phyloP scores from a whole-genome alignment of 2,888 invertebrate genomes.

The Epinotia nisella region DNA sequence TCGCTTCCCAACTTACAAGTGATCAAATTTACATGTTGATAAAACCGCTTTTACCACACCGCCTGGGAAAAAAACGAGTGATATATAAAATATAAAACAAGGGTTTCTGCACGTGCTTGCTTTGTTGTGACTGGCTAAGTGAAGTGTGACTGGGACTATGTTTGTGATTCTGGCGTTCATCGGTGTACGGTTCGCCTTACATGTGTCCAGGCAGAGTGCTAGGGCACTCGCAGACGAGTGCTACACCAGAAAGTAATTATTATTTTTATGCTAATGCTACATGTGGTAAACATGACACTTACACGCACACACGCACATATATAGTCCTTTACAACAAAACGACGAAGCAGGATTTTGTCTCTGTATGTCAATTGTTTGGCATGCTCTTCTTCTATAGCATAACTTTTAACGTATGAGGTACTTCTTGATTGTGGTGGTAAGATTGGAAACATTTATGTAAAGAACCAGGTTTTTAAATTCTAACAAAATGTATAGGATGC shows the following conservation, averaged over 20 bases:
- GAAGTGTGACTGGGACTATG: constrained; percentile 65
- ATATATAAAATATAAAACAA: not conserved
- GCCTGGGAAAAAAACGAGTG: not conserved
- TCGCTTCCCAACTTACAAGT: constrained; percentile 19
- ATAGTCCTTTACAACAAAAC: not conserved
- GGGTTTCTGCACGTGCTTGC: constrained; percentile 33
- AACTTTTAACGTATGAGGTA: no score
- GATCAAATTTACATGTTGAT: not conserved
- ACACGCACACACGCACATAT: constrained; percentile 7
- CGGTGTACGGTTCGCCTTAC: constrained; percentile 76
- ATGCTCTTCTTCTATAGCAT: no score
- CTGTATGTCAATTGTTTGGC: no score
- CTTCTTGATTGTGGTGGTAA: not conserved
- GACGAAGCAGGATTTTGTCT: not conserved
- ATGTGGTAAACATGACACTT: constrained; percentile 53
- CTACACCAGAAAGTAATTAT: constrained; percentile 79
- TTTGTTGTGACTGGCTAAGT: constrained; percentile 47
- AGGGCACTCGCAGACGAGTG: constrained; percentile 79
- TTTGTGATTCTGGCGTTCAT: constrained; percentile 80
- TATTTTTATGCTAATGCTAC: constrained; percentile 48
- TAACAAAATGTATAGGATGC: no score
- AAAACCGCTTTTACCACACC: constrained; percentile 1
- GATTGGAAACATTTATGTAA: no score
- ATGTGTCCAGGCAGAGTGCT: constrained; percentile 79
- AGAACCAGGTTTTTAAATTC: no score